Evolutionary conservation across 35 echinoderm and acorn worm species (phyloP).

Genomic region (Strongylocentrotus purpuratus): DNA sequence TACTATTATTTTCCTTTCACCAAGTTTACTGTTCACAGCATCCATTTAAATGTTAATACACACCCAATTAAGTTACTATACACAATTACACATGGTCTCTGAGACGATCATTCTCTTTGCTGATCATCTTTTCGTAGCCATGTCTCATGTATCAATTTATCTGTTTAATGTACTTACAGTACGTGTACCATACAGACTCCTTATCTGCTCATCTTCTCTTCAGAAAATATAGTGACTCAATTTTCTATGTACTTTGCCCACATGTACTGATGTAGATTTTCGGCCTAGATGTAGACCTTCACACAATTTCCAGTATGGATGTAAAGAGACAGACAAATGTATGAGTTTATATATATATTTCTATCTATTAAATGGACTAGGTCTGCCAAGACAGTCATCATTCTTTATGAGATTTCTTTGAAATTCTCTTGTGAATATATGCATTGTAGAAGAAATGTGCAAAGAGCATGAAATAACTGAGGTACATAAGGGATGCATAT

Average conservation of each 20-base stretch:
- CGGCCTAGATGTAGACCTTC: neutral
- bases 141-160: neutral
- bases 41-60: neutral
- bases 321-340: neutral
- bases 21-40: neutral
- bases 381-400: neutral
- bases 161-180: neutral
- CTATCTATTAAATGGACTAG: neutral
- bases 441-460: slow-evolving; percentile 80
- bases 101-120: neutral
- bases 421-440: slow-evolving; percentile 57
- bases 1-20: neutral
- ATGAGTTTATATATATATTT: neutral
- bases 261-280: neutral
- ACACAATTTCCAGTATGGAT: neutral
- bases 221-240: neutral
- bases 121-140: neutral
- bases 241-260: neutral
- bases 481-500: slow-evolving; percentile 84
- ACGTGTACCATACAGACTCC: neutral
- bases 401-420: slow-evolving; percentile 45
- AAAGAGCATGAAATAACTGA: slow-evolving; percentile 86
- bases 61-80: neutral
- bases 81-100: neutral
- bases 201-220: neutral